Base-by-base conservation (phyloP, 2,888 invertebrate species). In the Odontothrips loti region DNA sequence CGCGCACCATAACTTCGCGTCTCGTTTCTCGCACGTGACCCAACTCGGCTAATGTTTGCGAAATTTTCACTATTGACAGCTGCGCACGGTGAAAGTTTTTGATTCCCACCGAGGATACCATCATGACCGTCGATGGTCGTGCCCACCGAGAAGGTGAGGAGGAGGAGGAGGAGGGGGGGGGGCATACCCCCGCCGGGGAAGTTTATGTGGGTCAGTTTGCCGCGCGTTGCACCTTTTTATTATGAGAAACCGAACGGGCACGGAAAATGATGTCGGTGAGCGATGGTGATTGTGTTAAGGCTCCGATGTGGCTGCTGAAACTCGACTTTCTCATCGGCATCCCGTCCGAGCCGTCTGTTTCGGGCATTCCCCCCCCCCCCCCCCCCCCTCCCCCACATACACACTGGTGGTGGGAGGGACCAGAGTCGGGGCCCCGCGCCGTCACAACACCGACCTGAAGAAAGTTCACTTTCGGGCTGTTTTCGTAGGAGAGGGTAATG, bases 1-100 rank as follows among this genome's bases (percentile, higher is more conserved):
- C 34, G 3, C 34, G 34, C 34, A 2, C 34, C 34, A 6, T 43
- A 43, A 43, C 58, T 11, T 51, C 51, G 51, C 51, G 10, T n/a
- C n/a, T n/a, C n/a, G n/a, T n/a, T n/a, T n/a, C n/a, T n/a, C n/a
- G 34, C 34, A 43, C 34, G 3, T 43, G 34, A 87, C 0, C 23
- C 51, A 10, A 47, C 43, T n/a, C 48, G 27, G 47, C 48, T 23
- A 43, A 23, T 23, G 48, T n/a, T 48, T 79, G 79, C 79, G 47
- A 34, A 47, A 79, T 48, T 43, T 79, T 34, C 79, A 43, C 27
- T 75, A 75, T 27, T 75, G 23, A 27, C 68, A 27, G 27, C 68
- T 27, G 12, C 68, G 9, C 68, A 27, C 68, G 68, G 68, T 23
- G 68, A 75, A 75, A 75, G 68, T 75, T 75, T 23, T 75, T 23